Conservation (phyloP, 1,140 invertebrate genomes). For the Calephelis nemesis region DNA sequence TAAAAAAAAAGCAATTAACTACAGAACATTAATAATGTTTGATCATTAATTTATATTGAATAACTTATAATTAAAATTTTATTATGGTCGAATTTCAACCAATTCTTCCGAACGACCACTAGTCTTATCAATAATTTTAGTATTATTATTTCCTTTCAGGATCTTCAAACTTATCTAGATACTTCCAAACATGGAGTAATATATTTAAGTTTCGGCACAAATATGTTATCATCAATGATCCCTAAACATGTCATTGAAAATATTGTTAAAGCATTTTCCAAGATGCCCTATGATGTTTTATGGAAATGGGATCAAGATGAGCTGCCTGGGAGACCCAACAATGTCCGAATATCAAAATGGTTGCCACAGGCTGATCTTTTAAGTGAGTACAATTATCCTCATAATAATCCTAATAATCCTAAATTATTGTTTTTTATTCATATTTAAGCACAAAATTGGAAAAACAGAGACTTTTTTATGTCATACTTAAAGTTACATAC, state of each 20-base stretch:
- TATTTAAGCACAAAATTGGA: too few relatives aligned
- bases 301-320: conserved; percentile 59
- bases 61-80: too few relatives aligned
- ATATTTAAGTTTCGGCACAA: conserved; percentile 78
- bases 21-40: too few relatives aligned
- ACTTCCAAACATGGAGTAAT: conserved; percentile 41
- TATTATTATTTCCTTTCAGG: conserved; percentile 28
- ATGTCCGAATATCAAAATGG: conserved; percentile 43
- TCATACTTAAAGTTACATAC: too few relatives aligned
- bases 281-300: conserved; percentile 69
- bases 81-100: too few relatives aligned
- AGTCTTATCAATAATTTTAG: too few relatives aligned
- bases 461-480: too few relatives aligned
- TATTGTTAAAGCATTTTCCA: conserved; percentile 44
- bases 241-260: conserved; percentile 54
- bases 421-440: too few relatives aligned
- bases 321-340: conserved; percentile 37
- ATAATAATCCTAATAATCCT: too few relatives aligned
- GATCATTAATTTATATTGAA: too few relatives aligned
- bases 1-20: too few relatives aligned
- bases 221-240: conserved; percentile 58
- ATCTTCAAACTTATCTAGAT: conserved; percentile 35
- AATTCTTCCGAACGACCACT: too few relatives aligned
- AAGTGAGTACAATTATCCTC: conserved; percentile 14
- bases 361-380: neutral